Base-by-base conservation (phyloP, 1,140 invertebrate genomes). In the Achroia grisella region DNA sequence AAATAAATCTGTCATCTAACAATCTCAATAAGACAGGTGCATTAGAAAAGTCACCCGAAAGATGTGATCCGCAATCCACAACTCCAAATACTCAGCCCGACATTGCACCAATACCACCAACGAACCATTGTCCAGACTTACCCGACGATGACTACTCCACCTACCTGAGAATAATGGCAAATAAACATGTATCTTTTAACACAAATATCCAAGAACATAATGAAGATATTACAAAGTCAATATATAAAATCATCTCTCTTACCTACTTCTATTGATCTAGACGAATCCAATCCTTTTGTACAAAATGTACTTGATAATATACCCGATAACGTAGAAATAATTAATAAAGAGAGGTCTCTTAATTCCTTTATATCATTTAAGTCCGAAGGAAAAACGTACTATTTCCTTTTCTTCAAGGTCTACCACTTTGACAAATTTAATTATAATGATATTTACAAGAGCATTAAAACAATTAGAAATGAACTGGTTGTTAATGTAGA, bases 181-280 rank as follows among this genome's bases (percentile, higher is more conserved):
- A 46, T 14, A 39, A 45, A 30, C 37, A 50, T 10, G 28, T 35
- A 27, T 35, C 1, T 8, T 47, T 44, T 39, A 56, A 56, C 30
- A 48, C 50, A 0, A 14, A 33, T 1, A 47, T 57, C 11, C 10
- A 32, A 37, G 55, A 62, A 48, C 46, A 58, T 23, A 62, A 57
- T 28, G 50, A 50, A 39, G 33, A 9, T 1, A 11, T 62, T 1
- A 4, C 43, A 3, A 48, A 55, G 35, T 54, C 10, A 8, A 37
- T 8, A 5, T 30, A 1, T 6, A 45, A 56, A 31, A 44, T 34
- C 0, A 56, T 62, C n/a, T 5, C 0, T 58, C 4, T 0, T 57
- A 5, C 63, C 63, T 5, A 55, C 47, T 1, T 62, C 59, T 0
- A 56, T 67, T 9, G 63, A 67, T 14, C 10, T 67, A 0, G 63